phyloP scores from a whole-genome alignment of 2,797 vertebrate species.

The Enteromius thamalakanensis region DNA sequence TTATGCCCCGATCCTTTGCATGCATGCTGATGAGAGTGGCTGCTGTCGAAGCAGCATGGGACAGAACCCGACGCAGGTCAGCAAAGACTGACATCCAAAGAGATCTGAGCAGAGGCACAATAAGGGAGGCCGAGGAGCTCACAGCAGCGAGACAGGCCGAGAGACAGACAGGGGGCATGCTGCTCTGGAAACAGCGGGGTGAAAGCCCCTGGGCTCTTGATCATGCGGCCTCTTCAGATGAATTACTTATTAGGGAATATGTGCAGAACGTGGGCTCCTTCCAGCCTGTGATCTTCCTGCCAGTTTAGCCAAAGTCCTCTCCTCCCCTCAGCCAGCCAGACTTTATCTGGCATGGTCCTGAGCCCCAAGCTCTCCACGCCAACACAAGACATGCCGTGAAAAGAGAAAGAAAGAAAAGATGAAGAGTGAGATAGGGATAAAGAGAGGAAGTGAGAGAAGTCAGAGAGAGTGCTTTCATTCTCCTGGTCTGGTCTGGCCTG shows the following conservation, averaged over 20 bases:
- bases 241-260: conserved; percentile 78
- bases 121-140: conserved; percentile 31
- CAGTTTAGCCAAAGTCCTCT: conserved; percentile 63
- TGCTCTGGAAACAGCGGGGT: conserved; percentile 59
- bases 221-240: conserved; percentile 67
- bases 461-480: conserved; percentile 26
- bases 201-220: conserved; percentile 57
- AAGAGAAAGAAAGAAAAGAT: conserved; percentile 45
- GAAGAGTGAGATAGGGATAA: conserved; percentile 31
- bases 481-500: conserved; percentile 38
- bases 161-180: conserved; percentile 47
- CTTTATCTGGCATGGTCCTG: conserved; percentile 56
- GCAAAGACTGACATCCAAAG: conserved; percentile 48
- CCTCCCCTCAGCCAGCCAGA: conserved; percentile 54
- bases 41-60: conserved; percentile 12
- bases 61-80: conserved; percentile 38
- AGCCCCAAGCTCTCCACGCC: conserved; percentile 51
- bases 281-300: conserved; percentile 71
- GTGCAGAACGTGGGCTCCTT: conserved; percentile 71
- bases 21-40: conserved; percentile 36
- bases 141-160: conserved; percentile 46
- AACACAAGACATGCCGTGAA: conserved; percentile 35
- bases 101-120: conserved; percentile 50
- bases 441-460: conserved; percentile 52
- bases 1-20: conserved; percentile 4